Evolutionary conservation across 1,140 invertebrate genomes (phyloP).

Genomic region (Drosophila virilis): DNA sequence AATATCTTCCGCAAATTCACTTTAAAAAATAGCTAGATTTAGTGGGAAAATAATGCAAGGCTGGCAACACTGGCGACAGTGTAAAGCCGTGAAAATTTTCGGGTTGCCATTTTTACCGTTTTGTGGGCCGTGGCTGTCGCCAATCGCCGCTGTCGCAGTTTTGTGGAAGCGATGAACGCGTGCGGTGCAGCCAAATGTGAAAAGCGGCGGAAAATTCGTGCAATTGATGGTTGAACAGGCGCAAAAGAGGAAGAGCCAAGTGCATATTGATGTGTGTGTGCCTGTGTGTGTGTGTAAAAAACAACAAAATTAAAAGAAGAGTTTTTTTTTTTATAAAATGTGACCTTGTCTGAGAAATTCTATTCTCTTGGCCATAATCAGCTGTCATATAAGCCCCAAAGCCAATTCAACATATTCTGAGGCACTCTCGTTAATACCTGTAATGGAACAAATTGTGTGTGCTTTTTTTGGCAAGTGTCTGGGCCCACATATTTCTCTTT

Average conservation of each 20-base stretch:
- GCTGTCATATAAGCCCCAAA: slow-evolving; percentile 7
- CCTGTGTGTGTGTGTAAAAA: slow-evolving; percentile 36
- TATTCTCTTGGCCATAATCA: slow-evolving; percentile 3
- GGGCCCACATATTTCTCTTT: slow-evolving; percentile 1
- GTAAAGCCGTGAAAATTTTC: slow-evolving; percentile 62
- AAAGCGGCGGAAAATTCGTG: slow-evolving; percentile 65
- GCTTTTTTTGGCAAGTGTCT: slow-evolving; percentile 46
- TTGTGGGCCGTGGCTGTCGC: slow-evolving; percentile 53
- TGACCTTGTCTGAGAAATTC: slow-evolving; percentile 35
- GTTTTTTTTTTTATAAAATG: slow-evolving; percentile 8
- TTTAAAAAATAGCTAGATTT: not conserved
- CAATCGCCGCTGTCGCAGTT: slow-evolving; percentile 55
- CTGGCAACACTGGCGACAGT: not conserved
- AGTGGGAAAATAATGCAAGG: not conserved
- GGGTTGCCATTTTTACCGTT: slow-evolving; percentile 56
- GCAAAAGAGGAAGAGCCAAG: slow-evolving; percentile 32
- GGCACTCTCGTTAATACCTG: slow-evolving; percentile 15
- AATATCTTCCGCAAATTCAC: not conserved
- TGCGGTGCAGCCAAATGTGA: slow-evolving; percentile 68
- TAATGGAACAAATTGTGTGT: slow-evolving; percentile 32
- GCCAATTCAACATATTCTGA: not conserved
- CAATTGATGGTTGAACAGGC: slow-evolving; percentile 62
- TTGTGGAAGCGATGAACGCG: slow-evolving; percentile 76
- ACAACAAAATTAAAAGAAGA: slow-evolving; percentile 23
- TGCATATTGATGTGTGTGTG: slow-evolving; percentile 24